phyloP scores from a whole-genome alignment of 2,797 vertebrate genomes.

The Xiphophorus birchmanni region DNA sequence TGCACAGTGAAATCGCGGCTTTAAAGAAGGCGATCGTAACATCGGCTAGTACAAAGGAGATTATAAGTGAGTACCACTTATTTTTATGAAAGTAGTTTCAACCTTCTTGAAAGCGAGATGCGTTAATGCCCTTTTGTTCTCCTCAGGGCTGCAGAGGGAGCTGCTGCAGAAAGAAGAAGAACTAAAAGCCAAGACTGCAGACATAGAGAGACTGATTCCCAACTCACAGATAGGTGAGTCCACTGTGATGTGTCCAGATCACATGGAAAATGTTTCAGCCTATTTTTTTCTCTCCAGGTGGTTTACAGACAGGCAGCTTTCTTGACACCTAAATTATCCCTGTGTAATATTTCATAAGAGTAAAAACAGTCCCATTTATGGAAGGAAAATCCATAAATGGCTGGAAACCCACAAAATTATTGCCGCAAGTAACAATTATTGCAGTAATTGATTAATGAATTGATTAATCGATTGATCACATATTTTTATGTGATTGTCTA shows the following conservation, averaged over 20 bases:
- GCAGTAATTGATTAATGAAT: no score
- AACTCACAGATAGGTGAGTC: slow-evolving; percentile 26
- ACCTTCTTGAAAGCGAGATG: not conserved
- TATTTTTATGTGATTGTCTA: no score
- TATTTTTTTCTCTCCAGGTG: not conserved
- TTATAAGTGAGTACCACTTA: slow-evolving; percentile 24
- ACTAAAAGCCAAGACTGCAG: slow-evolving; percentile 26
- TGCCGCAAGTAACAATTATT: no score
- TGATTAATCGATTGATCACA: no score
- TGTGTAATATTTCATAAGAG: not conserved
- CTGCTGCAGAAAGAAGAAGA: slow-evolving; percentile 39
- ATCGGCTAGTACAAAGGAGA: not conserved
- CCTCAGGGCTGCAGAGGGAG: slow-evolving; percentile 45
- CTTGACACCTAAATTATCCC: not conserved
- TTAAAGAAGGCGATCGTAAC: slow-evolving; percentile 22
- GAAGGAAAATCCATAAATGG: not conserved
- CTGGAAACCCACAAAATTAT: no score
- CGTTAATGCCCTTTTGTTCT: not conserved
- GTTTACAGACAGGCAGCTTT: not conserved
- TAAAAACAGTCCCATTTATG: not conserved
- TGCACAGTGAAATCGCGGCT: slow-evolving; percentile 36
- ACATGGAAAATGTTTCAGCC: not conserved
- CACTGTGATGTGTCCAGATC: not conserved
- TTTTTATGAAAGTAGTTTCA: not conserved
- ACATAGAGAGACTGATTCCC: slow-evolving; percentile 23